phyloP scores from a whole-genome alignment of 35 echinoderm and acorn worm genomes.

The Lytechinus variegatus region DNA sequence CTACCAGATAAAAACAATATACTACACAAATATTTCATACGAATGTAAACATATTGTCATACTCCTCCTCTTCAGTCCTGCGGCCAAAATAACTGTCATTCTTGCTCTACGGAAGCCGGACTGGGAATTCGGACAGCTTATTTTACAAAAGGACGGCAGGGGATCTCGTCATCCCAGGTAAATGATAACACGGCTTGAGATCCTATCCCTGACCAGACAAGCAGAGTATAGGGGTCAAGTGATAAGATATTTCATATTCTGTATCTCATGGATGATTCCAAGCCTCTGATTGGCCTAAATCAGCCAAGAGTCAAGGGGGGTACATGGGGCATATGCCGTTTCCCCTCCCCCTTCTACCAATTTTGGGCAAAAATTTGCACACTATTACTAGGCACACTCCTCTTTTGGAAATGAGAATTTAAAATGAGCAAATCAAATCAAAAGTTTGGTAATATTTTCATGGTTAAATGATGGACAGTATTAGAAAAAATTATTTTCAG shows the following conservation, averaged over 20 bases:
- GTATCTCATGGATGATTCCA: too few relatives aligned
- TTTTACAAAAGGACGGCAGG: neutral
- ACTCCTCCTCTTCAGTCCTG: neutral
- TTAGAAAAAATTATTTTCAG: too few relatives aligned
- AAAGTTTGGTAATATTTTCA: too few relatives aligned
- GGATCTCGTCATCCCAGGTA: neutral
- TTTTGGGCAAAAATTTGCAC: too few relatives aligned
- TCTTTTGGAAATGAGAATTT: too few relatives aligned
- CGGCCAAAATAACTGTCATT: conserved; percentile 12
- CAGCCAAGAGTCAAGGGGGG: too few relatives aligned
- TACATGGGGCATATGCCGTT: too few relatives aligned
- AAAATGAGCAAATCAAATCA: too few relatives aligned
- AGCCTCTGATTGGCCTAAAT: too few relatives aligned
- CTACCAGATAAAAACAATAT: neutral
- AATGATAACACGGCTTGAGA: neutral
- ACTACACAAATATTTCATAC: neutral
- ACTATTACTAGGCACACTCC: too few relatives aligned
- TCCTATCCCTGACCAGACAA: neutral
- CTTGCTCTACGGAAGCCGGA: neutral
- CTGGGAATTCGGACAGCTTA: neutral
- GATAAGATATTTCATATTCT: neutral
- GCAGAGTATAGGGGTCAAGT: neutral
- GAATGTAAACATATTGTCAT: neutral
- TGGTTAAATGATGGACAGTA: too few relatives aligned
- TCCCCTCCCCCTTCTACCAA: too few relatives aligned